Conservation (phyloP, 2,113 vertebrate genomes). For the Odobenus rosmarus region DNA sequence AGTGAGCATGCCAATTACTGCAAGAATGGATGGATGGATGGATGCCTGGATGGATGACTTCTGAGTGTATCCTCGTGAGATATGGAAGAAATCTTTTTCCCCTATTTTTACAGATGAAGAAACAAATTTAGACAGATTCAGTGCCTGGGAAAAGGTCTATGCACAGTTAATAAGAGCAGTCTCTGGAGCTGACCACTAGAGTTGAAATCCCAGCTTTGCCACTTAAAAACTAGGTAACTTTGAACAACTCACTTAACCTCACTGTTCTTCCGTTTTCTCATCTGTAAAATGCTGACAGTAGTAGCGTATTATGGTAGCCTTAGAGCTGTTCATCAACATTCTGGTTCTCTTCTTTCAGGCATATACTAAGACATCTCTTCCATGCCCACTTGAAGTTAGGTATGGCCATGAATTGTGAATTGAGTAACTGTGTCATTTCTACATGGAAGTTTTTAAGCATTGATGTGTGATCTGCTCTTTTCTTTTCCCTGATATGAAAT, state of each 20-base stretch:
- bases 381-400: neutral
- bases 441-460: neutral
- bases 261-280: neutral
- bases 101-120: neutral
- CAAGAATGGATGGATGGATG: neutral
- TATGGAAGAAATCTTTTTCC: neutral
- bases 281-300: neutral
- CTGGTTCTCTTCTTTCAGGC: neutral
- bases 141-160: neutral
- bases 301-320: neutral
- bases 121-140: neutral
- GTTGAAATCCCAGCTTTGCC: conserved; percentile 5
- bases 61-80: neutral
- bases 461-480: neutral
- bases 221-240: neutral
- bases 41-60: neutral
- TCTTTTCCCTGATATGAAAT: neutral
- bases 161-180: neutral
- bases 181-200: neutral
- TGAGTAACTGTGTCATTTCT: neutral
- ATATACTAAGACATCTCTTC: neutral
- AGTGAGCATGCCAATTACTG: neutral
- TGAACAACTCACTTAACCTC: neutral
- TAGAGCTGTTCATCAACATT: neutral
- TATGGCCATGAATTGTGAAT: neutral